Conservation (phyloP, 2,113 vertebrate species). For the Ploceus nigricollis region DNA sequence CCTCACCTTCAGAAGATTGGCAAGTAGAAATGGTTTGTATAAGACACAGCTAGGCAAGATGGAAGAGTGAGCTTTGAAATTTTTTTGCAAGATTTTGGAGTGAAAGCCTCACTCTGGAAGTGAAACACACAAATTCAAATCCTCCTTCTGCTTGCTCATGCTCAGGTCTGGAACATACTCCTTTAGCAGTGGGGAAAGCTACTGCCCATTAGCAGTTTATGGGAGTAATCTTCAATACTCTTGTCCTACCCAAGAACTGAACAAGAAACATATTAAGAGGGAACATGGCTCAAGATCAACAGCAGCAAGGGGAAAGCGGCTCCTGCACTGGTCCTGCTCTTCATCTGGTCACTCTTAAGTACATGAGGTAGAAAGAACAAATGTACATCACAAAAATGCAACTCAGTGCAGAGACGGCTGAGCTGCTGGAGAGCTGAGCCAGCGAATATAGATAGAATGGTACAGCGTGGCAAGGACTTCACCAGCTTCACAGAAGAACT, state of each 20-base stretch:
- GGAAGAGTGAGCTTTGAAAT: neutral
- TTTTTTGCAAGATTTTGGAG: neutral
- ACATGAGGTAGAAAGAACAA: neutral
- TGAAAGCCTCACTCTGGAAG: neutral
- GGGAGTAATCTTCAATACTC: neutral
- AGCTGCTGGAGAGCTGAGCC: neutral
- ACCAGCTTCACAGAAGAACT: neutral
- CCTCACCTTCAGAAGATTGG: neutral
- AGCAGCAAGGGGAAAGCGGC: neutral
- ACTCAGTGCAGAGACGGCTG: fast-evolving
- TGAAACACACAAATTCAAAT: neutral
- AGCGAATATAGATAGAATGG: neutral
- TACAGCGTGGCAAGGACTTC: neutral
- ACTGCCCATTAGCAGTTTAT: neutral
- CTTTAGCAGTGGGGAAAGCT: neutral
- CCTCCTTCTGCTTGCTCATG: neutral
- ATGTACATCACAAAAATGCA: neutral
- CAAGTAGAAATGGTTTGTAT: neutral
- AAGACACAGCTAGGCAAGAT: neutral
- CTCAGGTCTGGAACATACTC: neutral
- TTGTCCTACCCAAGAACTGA: neutral
- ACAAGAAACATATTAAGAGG: neutral
- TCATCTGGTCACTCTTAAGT: neutral
- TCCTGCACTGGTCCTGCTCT: neutral
- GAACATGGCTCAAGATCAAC: neutral